phyloP scores from a whole-genome alignment of 2,797 vertebrate genomes.

The Ataeniobius toweri region DNA sequence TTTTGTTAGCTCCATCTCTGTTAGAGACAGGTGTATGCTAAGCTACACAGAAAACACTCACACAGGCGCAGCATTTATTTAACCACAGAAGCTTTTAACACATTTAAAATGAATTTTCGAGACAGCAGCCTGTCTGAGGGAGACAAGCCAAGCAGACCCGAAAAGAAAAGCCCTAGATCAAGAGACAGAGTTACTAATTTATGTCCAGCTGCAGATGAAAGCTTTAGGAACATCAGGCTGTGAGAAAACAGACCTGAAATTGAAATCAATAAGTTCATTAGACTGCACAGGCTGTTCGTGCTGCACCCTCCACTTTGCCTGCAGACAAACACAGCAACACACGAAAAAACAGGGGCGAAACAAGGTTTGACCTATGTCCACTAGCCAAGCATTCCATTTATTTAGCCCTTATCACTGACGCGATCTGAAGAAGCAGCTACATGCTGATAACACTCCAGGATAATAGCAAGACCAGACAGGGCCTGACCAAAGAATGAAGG shows the following conservation, averaged over 20 bases:
- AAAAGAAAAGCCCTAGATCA: slow-evolving; percentile 38
- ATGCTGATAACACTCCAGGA: slow-evolving; percentile 77
- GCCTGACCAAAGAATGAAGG: slow-evolving; percentile 68
- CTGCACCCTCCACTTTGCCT: slow-evolving; percentile 69
- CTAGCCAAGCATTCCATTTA: slow-evolving; percentile 79
- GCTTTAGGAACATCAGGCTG: slow-evolving; percentile 66
- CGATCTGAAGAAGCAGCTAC: slow-evolving; percentile 79
- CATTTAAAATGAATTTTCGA: slow-evolving; percentile 72
- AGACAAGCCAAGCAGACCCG: slow-evolving; percentile 22
- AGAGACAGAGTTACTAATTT: slow-evolving; percentile 77
- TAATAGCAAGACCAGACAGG: slow-evolving; percentile 74
- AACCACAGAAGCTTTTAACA: slow-evolving; percentile 70
- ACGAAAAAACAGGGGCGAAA: slow-evolving; percentile 65
- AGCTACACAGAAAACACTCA: slow-evolving; percentile 57
- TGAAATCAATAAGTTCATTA: slow-evolving; percentile 92
- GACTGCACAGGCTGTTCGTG: slow-evolving; percentile 71
- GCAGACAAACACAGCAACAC: slow-evolving; percentile 76
- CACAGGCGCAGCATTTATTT: slow-evolving; percentile 56
- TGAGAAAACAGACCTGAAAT: slow-evolving; percentile 78
- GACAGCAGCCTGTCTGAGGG: slow-evolving; percentile 52
- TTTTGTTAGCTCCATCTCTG: slow-evolving; percentile 56
- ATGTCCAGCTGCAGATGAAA: slow-evolving; percentile 72
- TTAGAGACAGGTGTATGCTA: slow-evolving; percentile 70
- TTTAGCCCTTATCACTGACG: slow-evolving; percentile 76
- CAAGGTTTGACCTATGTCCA: slow-evolving; percentile 79